Evolutionary conservation across 1,140 invertebrate genomes (phyloP), one percentile per base, ranked within the genome.

Genomic region (Papilio dardanus): DNA sequence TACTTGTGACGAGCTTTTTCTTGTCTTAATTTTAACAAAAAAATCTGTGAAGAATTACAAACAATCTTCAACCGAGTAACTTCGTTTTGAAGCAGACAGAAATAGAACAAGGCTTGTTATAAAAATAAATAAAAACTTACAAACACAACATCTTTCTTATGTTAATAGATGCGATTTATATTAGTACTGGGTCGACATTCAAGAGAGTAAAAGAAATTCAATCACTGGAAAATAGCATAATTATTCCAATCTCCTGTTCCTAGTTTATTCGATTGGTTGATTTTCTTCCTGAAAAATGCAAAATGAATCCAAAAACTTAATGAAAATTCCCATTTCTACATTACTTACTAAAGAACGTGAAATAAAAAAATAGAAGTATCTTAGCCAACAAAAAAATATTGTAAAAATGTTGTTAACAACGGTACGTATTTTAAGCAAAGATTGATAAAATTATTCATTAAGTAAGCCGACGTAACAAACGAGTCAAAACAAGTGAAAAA

Each of bases 391-490:
- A 46, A 6, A n/a, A 19, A 46, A n/a, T n/a, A n/a, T n/a, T n/a
- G n/a, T n/a, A 46, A 7, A 50, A 19, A 54, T 24, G 19, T 54
- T 10, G 50, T 21, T 3, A 54, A 54, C 50, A 54, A 46, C 16
- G 16, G 16, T n/a, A 46, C 42, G 6, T 16, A 46, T 16, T 37
- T 37, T 3, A 58, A 28, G 21, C 54, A 28, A 12, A 24, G 21
- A 58, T 58, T 28, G 54, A 28, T 58, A 58, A 58, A n/a, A 58
- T 58, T 58, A 58, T 58, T 58, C 54, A 58, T 58, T 24, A 4
- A 28, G 54, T 28, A 14, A 58, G 54, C 24, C 24, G 8, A 50
- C 46, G 50, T 54, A 58, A 58, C 54, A 58, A 24, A 8, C 54
- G 54, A 24, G 54, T 58, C 54, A 28, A 28, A 58, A 58, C 54